Percentiles rank a stretch among this genome's conserved stretches.
Conservation (phyloP, 2,888 invertebrate species). For the Anaspis maculata region DNA sequence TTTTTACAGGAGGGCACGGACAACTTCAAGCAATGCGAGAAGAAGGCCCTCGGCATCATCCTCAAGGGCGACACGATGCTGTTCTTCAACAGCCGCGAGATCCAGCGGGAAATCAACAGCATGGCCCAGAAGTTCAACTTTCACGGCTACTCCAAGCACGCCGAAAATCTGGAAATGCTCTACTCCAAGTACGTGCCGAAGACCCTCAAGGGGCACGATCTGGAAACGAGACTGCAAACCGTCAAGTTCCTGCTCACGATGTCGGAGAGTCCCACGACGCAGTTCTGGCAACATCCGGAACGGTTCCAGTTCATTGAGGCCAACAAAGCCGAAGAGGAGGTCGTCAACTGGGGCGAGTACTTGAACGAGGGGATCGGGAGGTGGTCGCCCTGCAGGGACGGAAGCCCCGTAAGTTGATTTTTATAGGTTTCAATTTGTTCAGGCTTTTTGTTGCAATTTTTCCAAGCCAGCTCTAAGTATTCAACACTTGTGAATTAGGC, state of each 20-base stretch:
- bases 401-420: constrained; percentile 10
- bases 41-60: background rate
- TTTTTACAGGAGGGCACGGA: too few species aligned
- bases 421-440: too few species aligned
- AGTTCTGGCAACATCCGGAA: constrained; percentile 29
- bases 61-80: constrained; percentile 31
- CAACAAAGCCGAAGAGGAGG: constrained; percentile 35
- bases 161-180: constrained; percentile 25
- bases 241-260: constrained; percentile 34
- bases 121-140: constrained; percentile 36
- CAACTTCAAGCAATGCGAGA: background rate
- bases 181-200: constrained; percentile 29
- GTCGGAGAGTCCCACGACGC: constrained; percentile 34
- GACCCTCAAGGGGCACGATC: constrained; percentile 23
- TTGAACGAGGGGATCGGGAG: constrained; percentile 41
- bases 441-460: too few species aligned
- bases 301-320: constrained; percentile 24
- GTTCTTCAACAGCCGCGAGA: constrained; percentile 31
- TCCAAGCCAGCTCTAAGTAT: too few species aligned
- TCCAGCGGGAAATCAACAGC: constrained; percentile 28
- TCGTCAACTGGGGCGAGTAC: constrained; percentile 45
- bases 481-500: too few species aligned
- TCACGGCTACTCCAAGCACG: constrained; percentile 34
- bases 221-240: constrained; percentile 26
- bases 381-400: constrained; percentile 22